phyloP scores from a whole-genome alignment of 2,797 vertebrate genomes.

The Lophura swinhoii region DNA sequence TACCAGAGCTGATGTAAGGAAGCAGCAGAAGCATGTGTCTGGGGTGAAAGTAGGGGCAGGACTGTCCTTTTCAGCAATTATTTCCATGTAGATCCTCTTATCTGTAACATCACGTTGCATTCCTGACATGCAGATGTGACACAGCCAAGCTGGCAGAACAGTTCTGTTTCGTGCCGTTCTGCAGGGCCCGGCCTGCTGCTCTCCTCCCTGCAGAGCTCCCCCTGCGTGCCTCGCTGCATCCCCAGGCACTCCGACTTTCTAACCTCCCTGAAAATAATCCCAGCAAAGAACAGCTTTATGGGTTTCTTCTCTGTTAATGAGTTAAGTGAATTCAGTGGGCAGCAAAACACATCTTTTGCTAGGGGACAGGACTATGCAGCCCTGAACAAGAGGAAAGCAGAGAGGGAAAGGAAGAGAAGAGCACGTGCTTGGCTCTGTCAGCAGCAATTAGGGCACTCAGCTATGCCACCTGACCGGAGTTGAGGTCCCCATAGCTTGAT shows the following conservation, averaged over 20 bases:
- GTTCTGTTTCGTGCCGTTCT: not conserved
- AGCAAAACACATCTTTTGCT: rapidly evolving
- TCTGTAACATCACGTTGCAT: rapidly evolving
- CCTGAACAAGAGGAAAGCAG: not conserved
- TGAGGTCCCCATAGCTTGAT: not conserved
- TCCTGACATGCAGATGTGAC: not conserved
- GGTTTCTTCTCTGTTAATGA: not conserved
- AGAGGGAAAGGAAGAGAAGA: rapidly evolving
- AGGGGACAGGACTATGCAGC: not conserved
- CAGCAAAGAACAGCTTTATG: not conserved
- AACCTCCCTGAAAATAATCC: not conserved
- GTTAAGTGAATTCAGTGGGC: not conserved
- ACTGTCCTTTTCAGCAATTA: not conserved
- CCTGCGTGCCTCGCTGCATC: rapidly evolving
- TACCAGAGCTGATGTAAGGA: not conserved
- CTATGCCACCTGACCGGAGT: not conserved
- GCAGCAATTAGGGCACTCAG: not conserved
- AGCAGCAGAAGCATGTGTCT: not conserved
- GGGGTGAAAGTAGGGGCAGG: not conserved
- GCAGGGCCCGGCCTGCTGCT: rapidly evolving
- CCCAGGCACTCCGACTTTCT: not conserved
- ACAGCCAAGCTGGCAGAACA: rapidly evolving
- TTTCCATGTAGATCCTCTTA: not conserved
- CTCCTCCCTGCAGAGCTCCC: not conserved
- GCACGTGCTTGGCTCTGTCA: not conserved